Evolutionary conservation across 1,140 invertebrate species (phyloP).

Genomic region (Caenorhabditis remanei): DNA sequence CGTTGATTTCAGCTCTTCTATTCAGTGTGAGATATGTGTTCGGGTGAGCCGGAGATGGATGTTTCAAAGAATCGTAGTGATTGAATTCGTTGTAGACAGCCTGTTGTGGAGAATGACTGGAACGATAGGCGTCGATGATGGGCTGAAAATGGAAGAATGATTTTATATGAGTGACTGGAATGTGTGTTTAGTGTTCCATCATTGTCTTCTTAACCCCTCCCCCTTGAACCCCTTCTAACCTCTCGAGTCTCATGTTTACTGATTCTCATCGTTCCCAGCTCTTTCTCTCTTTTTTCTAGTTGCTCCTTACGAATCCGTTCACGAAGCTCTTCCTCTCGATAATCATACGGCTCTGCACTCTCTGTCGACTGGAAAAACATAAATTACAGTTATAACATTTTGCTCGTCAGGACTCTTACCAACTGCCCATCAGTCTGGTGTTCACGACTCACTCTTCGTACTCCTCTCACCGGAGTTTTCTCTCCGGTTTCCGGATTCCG

Average conservation of each 20-base stretch:
- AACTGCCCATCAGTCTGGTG: neutral
- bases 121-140: constrained; percentile 43
- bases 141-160: constrained; percentile 13
- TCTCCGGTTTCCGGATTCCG: constrained; percentile 10
- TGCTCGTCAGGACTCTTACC: neutral
- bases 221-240: neutral
- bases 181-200: neutral
- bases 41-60: neutral
- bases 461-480: constrained; percentile 11
- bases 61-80: constrained; percentile 39
- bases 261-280: constrained; percentile 13
- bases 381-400: neutral
- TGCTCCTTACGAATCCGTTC: constrained; percentile 22
- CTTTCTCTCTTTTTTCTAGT: neutral
- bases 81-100: constrained; percentile 9
- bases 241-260: constrained; percentile 3
- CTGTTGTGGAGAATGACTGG: neutral
- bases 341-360: neutral
- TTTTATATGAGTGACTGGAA: neutral
- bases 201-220: neutral
- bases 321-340: constrained; percentile 11
- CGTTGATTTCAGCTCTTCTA: neutral
- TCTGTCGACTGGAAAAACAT: constrained; percentile 12
- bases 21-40: neutral
- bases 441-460: constrained; percentile 16